These are phyloP conservation scores for Acipenser transmontanus DNA, from an alignment of 2,797 vertebrate genomes.

Conservation along the genomic window DNA sequence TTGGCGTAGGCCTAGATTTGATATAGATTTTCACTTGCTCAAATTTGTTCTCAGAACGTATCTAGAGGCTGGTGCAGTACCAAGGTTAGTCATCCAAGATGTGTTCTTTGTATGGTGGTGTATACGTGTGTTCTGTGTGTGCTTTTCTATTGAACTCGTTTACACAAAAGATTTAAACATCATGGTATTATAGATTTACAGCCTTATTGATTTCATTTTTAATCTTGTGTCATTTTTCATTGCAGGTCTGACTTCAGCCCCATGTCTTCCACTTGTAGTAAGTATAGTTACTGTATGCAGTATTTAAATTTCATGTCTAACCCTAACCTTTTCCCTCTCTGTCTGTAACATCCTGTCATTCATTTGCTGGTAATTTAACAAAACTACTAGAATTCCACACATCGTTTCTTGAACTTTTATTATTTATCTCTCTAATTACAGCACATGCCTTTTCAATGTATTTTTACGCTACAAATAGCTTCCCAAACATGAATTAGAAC, in stretches of 20 bases:
- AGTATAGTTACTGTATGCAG: conserved; percentile 53
- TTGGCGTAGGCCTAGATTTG: background rate
- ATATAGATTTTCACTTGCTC: background rate
- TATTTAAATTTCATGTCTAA: background rate
- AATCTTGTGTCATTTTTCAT: conserved; percentile 42
- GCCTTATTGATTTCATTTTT: conserved; percentile 29
- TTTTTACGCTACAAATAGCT: background rate
- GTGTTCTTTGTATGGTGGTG: conserved; percentile 19
- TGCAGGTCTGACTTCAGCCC: conserved; percentile 91
- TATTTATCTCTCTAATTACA: background rate
- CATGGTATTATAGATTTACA: conserved; percentile 34
- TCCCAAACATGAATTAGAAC: no score
- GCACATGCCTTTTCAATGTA: background rate
- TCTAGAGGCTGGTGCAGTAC: conserved; percentile 8
- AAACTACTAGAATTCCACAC: background rate
- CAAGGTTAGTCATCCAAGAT: conserved; percentile 15
- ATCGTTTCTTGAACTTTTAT: background rate
- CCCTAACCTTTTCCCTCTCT: background rate
- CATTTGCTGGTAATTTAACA: background rate
- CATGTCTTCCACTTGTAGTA: conserved; percentile 87
- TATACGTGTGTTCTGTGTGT: conserved; percentile 22
- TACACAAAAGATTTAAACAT: background rate
- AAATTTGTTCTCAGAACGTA: no score
- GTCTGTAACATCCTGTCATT: conserved; percentile 1
- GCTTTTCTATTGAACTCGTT: background rate